Evolutionary conservation across 2,113 vertebrate genomes (phyloP).

Genomic region (Dromas ardeola): DNA sequence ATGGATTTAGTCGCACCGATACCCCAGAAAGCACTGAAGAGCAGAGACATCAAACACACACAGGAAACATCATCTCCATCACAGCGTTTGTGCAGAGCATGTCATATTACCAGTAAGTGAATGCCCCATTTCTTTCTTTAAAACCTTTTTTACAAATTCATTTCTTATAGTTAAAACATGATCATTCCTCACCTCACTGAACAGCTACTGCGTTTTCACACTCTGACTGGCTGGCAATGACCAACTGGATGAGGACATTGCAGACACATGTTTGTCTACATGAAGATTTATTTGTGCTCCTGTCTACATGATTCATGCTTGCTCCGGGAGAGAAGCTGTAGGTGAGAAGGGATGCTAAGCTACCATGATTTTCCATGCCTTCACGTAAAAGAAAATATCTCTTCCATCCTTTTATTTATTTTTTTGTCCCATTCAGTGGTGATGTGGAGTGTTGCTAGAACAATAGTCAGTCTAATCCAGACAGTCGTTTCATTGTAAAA

Average conservation of each 20-base stretch:
- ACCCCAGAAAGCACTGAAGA: background rate
- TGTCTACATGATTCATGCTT: background rate
- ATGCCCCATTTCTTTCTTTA: background rate
- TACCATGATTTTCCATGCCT: background rate
- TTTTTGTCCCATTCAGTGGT: background rate
- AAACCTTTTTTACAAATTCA: background rate
- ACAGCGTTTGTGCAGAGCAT: background rate
- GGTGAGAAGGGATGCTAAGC: background rate
- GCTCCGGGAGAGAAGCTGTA: background rate
- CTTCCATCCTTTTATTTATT: background rate
- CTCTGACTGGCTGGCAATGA: background rate
- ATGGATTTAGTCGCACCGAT: background rate
- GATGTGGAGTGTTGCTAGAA: background rate
- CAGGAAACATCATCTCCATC: background rate
- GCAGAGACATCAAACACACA: background rate
- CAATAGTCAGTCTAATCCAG: constrained; percentile 16
- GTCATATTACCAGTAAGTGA: rapidly evolving
- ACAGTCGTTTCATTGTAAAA: background rate
- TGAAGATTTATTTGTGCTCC: constrained; percentile 18
- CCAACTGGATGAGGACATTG: background rate
- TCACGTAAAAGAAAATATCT: background rate
- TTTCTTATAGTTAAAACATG: background rate
- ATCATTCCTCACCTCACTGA: background rate
- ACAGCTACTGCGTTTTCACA: background rate
- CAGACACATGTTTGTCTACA: background rate